A percentile compares a stretch with the other conserved stretches of the same genome.
These are phyloP conservation scores for Spodoptera picta DNA, from an alignment of 2,888 invertebrate genomes.

Conservation along the genomic window DNA sequence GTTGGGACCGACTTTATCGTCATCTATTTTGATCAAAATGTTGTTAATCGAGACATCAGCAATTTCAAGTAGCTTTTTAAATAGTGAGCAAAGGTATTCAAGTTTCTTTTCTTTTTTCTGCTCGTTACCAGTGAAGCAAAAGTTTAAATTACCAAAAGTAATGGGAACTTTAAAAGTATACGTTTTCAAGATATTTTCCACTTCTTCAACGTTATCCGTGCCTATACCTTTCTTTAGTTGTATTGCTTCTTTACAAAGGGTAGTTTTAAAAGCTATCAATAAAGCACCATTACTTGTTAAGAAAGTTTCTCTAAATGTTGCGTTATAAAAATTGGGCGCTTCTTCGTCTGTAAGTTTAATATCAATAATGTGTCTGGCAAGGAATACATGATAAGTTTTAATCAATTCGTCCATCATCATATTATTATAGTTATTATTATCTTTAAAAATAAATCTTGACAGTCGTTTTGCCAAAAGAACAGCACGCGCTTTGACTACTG, in stretches of 20 bases:
- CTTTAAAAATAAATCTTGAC: constrained; percentile 38
- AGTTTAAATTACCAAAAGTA: constrained; percentile 42
- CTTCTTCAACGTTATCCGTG: constrained; percentile 1
- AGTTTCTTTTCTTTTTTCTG: constrained; percentile 28
- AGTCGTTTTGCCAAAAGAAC: constrained; percentile 37
- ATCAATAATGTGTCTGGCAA: constrained; percentile 26
- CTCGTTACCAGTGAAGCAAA: constrained; percentile 29
- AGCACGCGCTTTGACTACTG: constrained; percentile 36
- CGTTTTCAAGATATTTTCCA: constrained; percentile 17
- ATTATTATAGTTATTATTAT: constrained; percentile 28
- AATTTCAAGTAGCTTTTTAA: constrained; percentile 26
- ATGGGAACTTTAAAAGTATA: constrained; percentile 38
- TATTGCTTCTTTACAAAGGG: constrained; percentile 23
- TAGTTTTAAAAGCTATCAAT: constrained; percentile 24
- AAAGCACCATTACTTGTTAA: constrained; percentile 28
- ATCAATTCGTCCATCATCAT: constrained; percentile 44
- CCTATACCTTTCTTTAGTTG: constrained; percentile 16
- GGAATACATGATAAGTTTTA: constrained; percentile 45
- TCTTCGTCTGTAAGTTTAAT: constrained; percentile 3
- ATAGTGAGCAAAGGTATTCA: constrained; percentile 25
- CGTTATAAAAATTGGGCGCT: constrained; percentile 2
- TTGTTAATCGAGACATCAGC: constrained; percentile 1
- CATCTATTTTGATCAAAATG: constrained; percentile 32
- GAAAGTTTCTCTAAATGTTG: constrained; percentile 31
- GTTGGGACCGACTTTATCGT: constrained; percentile 38